A percentile compares a stretch with the other conserved stretches of the same genome.
phyloP scores from a whole-genome alignment of 2,797 vertebrate genomes.

The Eleutherodactylus coqui region DNA sequence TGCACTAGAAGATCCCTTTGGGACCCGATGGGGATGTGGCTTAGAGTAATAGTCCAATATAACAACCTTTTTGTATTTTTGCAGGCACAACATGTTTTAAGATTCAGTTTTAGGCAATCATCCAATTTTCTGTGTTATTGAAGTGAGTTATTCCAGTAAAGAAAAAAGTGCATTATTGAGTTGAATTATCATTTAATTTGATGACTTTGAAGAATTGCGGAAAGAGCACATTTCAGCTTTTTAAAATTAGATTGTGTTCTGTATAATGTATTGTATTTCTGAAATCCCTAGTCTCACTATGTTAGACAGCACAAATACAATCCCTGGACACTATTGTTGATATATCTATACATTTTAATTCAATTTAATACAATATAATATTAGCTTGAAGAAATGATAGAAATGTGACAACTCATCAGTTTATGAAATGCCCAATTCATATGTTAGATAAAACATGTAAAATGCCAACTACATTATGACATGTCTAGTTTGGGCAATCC shows the following conservation, averaged over 20 bases:
- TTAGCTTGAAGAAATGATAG: too few species aligned
- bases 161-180: background rate
- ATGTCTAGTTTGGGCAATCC: too few species aligned
- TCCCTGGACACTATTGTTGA: background rate
- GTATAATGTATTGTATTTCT: background rate
- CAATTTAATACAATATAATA: too few species aligned
- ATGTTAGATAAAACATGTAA: too few species aligned
- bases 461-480: too few species aligned
- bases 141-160: constrained; percentile 23
- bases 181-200: constrained; percentile 26
- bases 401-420: too few species aligned
- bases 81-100: background rate
- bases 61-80: background rate
- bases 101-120: constrained; percentile 5
- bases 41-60: background rate
- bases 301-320: background rate
- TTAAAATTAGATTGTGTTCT: background rate
- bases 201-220: constrained; percentile 8
- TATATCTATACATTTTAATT: background rate
- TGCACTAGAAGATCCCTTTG: background rate
- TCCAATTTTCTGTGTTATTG: constrained; percentile 25
- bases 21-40: background rate
- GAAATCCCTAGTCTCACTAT: background rate
- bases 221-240: constrained; percentile 18
- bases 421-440: too few species aligned